These are phyloP conservation scores for Mycogona germanica DNA, from an alignment of 2,888 invertebrate species.

Conservation along the genomic window DNA sequence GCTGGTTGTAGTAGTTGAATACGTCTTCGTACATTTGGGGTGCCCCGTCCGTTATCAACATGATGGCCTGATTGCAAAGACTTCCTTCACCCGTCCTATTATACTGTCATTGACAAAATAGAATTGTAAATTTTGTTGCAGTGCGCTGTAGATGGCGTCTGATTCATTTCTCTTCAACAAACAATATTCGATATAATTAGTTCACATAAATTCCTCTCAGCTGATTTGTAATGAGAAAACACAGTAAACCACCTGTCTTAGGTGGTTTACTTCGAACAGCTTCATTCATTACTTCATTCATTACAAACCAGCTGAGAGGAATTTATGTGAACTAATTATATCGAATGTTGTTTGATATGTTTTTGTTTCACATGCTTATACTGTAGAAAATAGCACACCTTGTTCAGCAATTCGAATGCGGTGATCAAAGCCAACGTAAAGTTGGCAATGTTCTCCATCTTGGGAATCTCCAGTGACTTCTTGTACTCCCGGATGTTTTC, in stretches of 20 bases:
- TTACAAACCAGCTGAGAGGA: background rate
- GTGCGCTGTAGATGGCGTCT: too few relatives aligned
- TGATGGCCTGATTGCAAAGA: conserved; percentile 96
- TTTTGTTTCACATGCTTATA: background rate
- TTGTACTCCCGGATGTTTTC: conserved; percentile 51
- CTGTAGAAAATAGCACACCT: too few relatives aligned
- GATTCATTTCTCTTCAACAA: too few relatives aligned
- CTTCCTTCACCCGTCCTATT: conserved; percentile 51
- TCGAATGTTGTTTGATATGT: too few relatives aligned
- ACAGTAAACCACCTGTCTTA: background rate
- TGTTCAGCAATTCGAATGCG: conserved; percentile 68
- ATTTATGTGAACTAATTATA: too few relatives aligned
- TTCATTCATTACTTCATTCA: background rate
- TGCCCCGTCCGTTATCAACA: conserved; percentile 98
- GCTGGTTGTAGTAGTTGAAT: conserved; percentile 86
- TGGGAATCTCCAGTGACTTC: conserved; percentile 49
- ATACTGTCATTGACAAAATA: conserved; percentile 19
- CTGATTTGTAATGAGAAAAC: background rate
- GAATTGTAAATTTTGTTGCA: too few relatives aligned
- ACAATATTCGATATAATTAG: too few relatives aligned
- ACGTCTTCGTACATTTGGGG: conserved; percentile 87
- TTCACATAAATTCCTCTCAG: background rate
- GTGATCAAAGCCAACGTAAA: conserved; percentile 64
- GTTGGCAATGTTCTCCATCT: conserved; percentile 68
- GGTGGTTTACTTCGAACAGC: background rate